Base-by-base conservation (phyloP, 2,113 vertebrate genomes). In the Bubo scandiacus region DNA sequence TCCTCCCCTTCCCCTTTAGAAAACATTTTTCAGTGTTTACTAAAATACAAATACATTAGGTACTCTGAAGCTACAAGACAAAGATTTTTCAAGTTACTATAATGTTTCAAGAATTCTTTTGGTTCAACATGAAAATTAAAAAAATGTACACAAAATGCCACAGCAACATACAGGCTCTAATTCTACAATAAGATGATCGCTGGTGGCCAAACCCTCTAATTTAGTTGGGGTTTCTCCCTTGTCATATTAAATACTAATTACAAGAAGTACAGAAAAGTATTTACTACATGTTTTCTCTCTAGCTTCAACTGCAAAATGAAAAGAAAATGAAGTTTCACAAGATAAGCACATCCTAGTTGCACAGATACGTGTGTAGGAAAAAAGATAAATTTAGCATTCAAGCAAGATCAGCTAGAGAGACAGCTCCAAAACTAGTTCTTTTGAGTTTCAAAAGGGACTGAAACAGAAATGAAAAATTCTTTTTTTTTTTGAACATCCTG, bases 131-230 rank as follows among this genome's bases (percentile, higher is more conserved):
- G 4, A 90, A 22, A 65, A 70, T 49, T 34, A 68, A 74, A 81
- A 45, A 55, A 77, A 72, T 4, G 5, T 47, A 12, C 23, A 59
- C 47, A 27, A 84, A 84, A 84, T 40, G 34, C 16, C 47, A 79
- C 15, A 65, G 55, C 62, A 93, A 87, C 29, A 62, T 6, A 9
- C 4, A 55, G 34, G n/a, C 26, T 65, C n/a, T 68, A 95, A 90
- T 88, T 96, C 94, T 96, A 91, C 54, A 96, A 45, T 38, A 86
- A 94, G 83, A 95, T 73, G 54, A 65, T 22, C 47, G 84, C 57
- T 51, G 14, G 75, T 89, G 82, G 67, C 22, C 26, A 94, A 91
- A 61, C 17, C 17, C 15, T 61, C 34, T 61, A 42, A 36, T 89
- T 77, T 58, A 74, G 7, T 7, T 94, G 20, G 12, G 6, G 22